Conservation (phyloP, 1,140 invertebrate species). For the Aphaenogaster rudis region DNA sequence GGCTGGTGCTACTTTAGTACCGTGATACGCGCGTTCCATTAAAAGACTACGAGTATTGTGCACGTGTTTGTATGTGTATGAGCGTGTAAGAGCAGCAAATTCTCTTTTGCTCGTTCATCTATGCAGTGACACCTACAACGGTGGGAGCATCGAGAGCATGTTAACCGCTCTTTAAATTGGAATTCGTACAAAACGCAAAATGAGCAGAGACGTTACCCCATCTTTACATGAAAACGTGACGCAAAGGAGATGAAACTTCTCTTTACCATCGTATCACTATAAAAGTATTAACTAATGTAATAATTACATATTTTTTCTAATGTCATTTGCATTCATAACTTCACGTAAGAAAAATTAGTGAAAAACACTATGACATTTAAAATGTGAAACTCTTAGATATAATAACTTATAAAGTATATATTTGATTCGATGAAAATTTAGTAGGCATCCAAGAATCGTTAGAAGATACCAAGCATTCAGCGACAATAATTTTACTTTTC, state of each 20-base stretch:
- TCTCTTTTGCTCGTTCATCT: neutral
- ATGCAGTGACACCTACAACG: slow-evolving; percentile 31
- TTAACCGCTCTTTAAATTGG: slow-evolving; percentile 61
- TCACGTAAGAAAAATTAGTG: neutral
- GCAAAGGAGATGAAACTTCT: neutral
- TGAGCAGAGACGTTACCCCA: neutral
- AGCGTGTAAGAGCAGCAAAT: slow-evolving; percentile 44
- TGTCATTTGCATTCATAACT: neutral
- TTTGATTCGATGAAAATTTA: slow-evolving; percentile 17
- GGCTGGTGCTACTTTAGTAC: slow-evolving; percentile 55
- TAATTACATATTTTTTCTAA: neutral
- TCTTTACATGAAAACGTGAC: slow-evolving; percentile 1
- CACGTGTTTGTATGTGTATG: slow-evolving; percentile 2
- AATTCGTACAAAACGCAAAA: slow-evolving; percentile 43
- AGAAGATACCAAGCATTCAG: slow-evolving; percentile 28
- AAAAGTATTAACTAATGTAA: slow-evolving; percentile 2
- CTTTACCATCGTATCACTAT: neutral
- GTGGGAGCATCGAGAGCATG: neutral
- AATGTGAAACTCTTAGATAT: neutral
- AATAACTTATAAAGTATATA: neutral
- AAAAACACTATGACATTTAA: neutral
- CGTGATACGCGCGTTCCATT: slow-evolving; percentile 69
- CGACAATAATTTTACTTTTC: slow-evolving; percentile 75
- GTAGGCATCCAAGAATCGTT: neutral
- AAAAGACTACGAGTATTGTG: slow-evolving; percentile 51